Evolutionary conservation across 2,113 vertebrate species (phyloP).

Genomic region (Rhipidura dahli): DNA sequence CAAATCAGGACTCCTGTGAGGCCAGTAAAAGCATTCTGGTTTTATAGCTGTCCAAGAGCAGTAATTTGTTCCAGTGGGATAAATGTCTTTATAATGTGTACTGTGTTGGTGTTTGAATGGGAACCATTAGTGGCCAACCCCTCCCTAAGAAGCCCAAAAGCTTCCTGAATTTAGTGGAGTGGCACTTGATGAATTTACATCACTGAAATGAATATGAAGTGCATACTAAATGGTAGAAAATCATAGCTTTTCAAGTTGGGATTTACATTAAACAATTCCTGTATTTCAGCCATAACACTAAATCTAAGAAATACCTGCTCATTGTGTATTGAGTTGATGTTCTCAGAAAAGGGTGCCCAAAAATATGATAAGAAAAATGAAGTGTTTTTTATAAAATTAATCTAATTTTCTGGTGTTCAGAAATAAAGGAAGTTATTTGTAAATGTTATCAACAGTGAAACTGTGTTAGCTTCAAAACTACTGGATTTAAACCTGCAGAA

Average conservation of each 20-base stretch:
- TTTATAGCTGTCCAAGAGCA: neutral
- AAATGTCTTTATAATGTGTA: neutral
- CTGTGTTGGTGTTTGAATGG: neutral
- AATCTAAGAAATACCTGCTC: neutral
- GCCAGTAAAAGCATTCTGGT: neutral
- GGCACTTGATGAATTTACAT: neutral
- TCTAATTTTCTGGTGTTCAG: neutral
- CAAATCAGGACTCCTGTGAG: neutral
- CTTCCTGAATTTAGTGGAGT: neutral
- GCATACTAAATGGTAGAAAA: neutral
- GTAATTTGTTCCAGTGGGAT: neutral
- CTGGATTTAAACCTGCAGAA: neutral
- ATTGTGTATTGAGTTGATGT: neutral
- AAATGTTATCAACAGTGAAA: neutral
- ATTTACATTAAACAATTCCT: neutral
- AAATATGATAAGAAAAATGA: neutral
- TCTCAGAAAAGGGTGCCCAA: neutral
- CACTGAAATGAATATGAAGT: neutral
- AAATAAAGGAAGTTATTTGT: neutral
- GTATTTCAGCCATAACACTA: neutral
- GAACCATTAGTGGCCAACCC: neutral
- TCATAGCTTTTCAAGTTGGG: neutral
- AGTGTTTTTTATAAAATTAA: neutral
- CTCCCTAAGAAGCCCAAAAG: neutral
- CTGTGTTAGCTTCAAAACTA: neutral